Evolutionary conservation across 2,888 invertebrate genomes (phyloP).

Genomic region (Rhagium mordax): DNA sequence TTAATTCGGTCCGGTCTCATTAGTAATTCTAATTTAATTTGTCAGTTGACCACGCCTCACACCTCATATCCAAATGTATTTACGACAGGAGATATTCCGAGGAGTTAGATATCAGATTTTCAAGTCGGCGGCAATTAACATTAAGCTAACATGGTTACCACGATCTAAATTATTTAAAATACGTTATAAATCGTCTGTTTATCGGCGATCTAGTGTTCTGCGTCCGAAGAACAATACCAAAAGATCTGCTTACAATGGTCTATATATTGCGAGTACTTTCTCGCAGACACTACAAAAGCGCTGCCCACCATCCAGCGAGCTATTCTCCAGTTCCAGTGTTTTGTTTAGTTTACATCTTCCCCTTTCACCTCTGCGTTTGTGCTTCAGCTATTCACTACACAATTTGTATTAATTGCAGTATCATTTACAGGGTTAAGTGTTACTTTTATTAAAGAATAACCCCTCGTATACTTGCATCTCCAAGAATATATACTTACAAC

Average conservation of each 20-base stretch:
- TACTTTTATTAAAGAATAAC: slow-evolving; percentile 3
- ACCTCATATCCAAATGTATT: slow-evolving; percentile 59
- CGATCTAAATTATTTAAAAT: slow-evolving; percentile 61
- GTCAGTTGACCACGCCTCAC: slow-evolving; percentile 55
- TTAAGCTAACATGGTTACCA: slow-evolving; percentile 56
- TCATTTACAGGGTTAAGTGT: slow-evolving; percentile 40
- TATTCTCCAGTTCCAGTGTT: slow-evolving; percentile 31
- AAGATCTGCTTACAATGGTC: slow-evolving; percentile 64
- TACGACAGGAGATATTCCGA: slow-evolving; percentile 9
- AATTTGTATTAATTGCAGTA: slow-evolving; percentile 47
- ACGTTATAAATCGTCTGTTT: slow-evolving; percentile 62
- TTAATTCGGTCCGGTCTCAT: neutral
- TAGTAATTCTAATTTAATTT: slow-evolving; percentile 52
- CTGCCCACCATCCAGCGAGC: slow-evolving; percentile 38
- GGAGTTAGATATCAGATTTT: slow-evolving; percentile 35
- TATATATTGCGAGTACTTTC: slow-evolving; percentile 58
- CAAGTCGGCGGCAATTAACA: slow-evolving; percentile 45
- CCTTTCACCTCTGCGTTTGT: slow-evolving; percentile 20
- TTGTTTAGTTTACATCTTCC: slow-evolving; percentile 44
- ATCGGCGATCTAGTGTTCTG: slow-evolving; percentile 60
- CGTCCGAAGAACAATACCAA: slow-evolving; percentile 61
- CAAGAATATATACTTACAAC: neutral
- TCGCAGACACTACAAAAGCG: slow-evolving; percentile 48
- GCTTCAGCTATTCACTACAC: slow-evolving; percentile 17
- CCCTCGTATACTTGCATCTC: neutral